Percentiles rank a stretch among this genome's conserved stretches.
Evolutionary conservation across 1,140 invertebrate species (phyloP).

Genomic region (Cydia fagiglandana): DNA sequence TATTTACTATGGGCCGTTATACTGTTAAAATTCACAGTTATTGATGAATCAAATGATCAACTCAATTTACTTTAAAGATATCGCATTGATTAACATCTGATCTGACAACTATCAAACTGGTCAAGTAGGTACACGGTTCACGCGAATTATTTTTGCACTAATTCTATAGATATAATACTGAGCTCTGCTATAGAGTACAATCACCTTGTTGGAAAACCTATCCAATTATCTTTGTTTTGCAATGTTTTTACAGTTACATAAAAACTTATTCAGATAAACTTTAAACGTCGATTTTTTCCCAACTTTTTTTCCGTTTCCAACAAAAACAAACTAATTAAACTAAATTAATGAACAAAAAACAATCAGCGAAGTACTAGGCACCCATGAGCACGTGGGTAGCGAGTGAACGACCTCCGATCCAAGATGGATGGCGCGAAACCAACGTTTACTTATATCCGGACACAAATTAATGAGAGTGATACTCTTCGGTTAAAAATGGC

Average conservation of each 20-base stretch:
- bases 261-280: neutral
- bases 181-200: neutral
- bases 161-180: neutral
- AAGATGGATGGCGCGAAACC: slow-evolving; percentile 29
- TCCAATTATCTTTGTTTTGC: slow-evolving; percentile 15
- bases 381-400: slow-evolving; percentile 21
- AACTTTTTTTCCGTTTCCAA: slow-evolving; percentile 7
- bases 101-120: neutral
- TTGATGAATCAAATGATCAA: neutral
- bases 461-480: slow-evolving; percentile 18
- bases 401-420: neutral
- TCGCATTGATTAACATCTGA: neutral
- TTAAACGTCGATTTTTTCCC: neutral
- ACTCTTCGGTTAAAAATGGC: slow-evolving; percentile 29
- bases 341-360: slow-evolving; percentile 28
- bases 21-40: neutral
- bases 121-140: neutral
- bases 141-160: neutral
- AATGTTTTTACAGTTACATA: neutral
- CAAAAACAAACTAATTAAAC: slow-evolving; percentile 30
- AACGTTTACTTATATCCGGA: slow-evolving; percentile 26
- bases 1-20: neutral
- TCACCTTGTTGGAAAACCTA: neutral
- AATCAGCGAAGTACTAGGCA: slow-evolving; percentile 26
- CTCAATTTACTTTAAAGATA: neutral